phyloP scores from a whole-genome alignment of 2,797 vertebrate genomes.

The Lithobates sylvaticus region DNA sequence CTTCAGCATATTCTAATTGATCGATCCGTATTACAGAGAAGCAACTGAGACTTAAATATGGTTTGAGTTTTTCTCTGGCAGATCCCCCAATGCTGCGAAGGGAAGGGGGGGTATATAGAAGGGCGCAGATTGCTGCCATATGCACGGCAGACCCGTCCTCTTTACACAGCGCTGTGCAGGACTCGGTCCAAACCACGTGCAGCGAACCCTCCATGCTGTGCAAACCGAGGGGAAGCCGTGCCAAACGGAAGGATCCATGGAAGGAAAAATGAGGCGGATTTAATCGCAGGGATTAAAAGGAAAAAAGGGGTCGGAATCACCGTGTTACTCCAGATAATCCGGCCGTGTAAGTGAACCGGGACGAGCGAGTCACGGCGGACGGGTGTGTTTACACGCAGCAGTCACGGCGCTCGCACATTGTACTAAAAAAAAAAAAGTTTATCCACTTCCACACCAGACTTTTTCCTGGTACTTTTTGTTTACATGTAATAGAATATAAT shows the following conservation, averaged over 20 bases:
- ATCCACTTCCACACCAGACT: too few species aligned
- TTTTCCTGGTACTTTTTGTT: too few species aligned
- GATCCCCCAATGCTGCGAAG: neutral
- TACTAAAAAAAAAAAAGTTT: too few species aligned
- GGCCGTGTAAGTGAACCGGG: neutral
- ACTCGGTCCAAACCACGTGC: neutral
- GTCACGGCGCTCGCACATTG: too few species aligned
- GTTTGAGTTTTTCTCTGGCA: neutral
- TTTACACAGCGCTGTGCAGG: neutral
- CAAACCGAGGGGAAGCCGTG: neutral
- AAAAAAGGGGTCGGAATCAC: neutral
- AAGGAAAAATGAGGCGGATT: neutral
- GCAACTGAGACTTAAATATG: neutral
- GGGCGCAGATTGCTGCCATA: constrained; percentile 2
- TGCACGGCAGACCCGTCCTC: neutral
- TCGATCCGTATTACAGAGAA: too few species aligned
- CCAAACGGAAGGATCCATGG: neutral
- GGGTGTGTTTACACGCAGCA: neutral
- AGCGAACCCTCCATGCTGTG: neutral
- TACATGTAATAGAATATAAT: too few species aligned
- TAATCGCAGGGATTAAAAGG: constrained; percentile 6
- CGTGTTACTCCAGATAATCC: neutral
- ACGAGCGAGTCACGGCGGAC: neutral
- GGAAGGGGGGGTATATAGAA: neutral
- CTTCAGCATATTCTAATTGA: too few species aligned